A percentile compares a stretch with the other conserved stretches of the same genome.
phyloP scores from a whole-genome alignment of 2,797 vertebrate species.

The Hoplostethus atlanticus region DNA sequence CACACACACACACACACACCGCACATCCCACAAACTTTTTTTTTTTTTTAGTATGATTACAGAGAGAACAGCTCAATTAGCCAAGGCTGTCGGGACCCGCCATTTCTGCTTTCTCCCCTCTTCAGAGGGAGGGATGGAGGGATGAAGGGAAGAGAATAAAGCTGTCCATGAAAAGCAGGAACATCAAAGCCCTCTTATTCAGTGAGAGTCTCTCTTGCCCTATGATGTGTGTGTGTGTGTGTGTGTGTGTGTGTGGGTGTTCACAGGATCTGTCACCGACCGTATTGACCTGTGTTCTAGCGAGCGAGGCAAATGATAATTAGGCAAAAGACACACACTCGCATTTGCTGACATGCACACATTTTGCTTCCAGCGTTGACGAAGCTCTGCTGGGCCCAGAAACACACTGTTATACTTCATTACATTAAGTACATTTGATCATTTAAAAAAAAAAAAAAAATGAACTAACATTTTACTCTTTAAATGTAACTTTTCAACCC shows the following conservation, averaged over 20 bases:
- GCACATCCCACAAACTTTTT: conserved; percentile 18
- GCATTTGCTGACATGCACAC: conserved; percentile 38
- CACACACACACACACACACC: conserved; percentile 16
- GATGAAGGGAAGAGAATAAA: conserved; percentile 55
- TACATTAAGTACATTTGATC: neutral
- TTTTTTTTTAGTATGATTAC: conserved; percentile 34
- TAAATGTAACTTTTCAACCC: too few species aligned
- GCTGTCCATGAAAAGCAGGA: conserved; percentile 49
- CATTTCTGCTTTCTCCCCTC: conserved; percentile 37
- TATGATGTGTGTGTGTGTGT: conserved; percentile 28
- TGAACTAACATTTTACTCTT: neutral
- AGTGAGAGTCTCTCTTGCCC: conserved; percentile 41
- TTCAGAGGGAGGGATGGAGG: conserved; percentile 31
- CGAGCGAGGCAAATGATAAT: conserved; percentile 46
- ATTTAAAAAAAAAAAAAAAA: too few species aligned
- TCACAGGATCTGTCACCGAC: conserved; percentile 52
- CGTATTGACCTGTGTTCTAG: conserved; percentile 52
- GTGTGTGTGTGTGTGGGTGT: conserved; percentile 21
- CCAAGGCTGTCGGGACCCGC: conserved; percentile 47
- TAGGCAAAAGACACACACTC: conserved; percentile 25
- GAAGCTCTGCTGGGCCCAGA: conserved; percentile 1
- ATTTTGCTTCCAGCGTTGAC: conserved; percentile 2
- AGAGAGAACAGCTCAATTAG: conserved; percentile 69
- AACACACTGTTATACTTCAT: neutral
- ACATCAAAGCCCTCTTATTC: conserved; percentile 73